Conservation (phyloP, 2,888 invertebrate species). For the Mamestra brassicae region DNA sequence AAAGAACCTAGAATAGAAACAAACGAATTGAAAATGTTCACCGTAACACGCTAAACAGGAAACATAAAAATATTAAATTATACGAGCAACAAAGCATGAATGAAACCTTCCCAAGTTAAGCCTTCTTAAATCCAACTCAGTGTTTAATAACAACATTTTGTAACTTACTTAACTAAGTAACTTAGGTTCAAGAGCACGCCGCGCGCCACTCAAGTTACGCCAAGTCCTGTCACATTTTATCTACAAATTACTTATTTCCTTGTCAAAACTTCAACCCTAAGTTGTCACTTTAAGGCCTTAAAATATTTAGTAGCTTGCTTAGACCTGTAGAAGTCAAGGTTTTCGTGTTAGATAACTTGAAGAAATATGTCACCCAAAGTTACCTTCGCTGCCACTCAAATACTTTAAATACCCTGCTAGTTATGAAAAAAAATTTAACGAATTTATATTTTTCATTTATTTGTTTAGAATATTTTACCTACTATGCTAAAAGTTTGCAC, state of each 20-base stretch:
- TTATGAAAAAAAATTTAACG: not conserved
- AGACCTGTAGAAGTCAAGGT: not conserved
- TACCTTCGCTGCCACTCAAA: not conserved
- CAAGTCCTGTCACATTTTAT: slow-evolving; percentile 4
- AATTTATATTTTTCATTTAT: too few relatives aligned
- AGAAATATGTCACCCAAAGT: not conserved
- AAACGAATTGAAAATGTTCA: too few relatives aligned
- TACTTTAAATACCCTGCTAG: not conserved
- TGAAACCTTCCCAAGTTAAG: not conserved
- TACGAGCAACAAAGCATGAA: not conserved
- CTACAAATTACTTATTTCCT: not conserved
- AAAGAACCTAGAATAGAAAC: too few relatives aligned
- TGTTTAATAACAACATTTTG: slow-evolving; percentile 12
- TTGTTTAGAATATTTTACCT: too few relatives aligned
- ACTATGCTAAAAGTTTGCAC: too few relatives aligned
- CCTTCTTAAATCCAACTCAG: not conserved
- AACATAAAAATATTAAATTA: not conserved
- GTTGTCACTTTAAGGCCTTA: not conserved
- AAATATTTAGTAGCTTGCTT: slow-evolving; percentile 7
- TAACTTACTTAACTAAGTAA: slow-evolving; percentile 3
- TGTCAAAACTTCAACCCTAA: slow-evolving; percentile 17
- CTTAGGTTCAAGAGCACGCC: slow-evolving; percentile 27
- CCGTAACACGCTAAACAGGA: not conserved
- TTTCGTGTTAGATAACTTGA: not conserved
- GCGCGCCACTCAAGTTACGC: slow-evolving; percentile 17